Evolutionary conservation across 2,113 vertebrate species (phyloP).

Genomic region (Antechinus stuartii): DNA sequence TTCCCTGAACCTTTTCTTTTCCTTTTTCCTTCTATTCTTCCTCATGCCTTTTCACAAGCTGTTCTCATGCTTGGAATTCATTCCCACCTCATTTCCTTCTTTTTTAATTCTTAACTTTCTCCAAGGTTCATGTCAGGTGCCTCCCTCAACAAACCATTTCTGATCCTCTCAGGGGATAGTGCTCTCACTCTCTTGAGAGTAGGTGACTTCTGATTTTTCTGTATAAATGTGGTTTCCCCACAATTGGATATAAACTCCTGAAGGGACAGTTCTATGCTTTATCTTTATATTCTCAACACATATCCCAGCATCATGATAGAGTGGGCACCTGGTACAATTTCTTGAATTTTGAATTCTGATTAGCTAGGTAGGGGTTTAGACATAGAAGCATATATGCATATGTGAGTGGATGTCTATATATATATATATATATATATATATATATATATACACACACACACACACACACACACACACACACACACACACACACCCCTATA

Average conservation of each 20-base stretch:
- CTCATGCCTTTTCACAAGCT: neutral
- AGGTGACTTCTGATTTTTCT: neutral
- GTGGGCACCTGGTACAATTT: neutral
- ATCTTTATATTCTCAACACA: neutral
- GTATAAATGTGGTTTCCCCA: neutral
- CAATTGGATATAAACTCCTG: neutral
- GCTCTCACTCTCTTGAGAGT: neutral
- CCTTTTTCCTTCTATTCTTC: neutral
- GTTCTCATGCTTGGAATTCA: neutral
- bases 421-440: too few species aligned
- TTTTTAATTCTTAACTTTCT: neutral
- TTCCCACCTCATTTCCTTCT: neutral
- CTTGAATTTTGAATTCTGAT: neutral
- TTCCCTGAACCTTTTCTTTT: neutral
- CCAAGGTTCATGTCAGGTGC: neutral
- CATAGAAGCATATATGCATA: neutral
- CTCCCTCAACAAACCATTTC: neutral
- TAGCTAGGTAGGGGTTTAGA: neutral
- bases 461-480: too few species aligned
- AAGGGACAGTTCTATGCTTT: neutral
- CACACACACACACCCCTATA: neutral
- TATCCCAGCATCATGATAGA: neutral
- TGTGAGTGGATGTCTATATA: neutral
- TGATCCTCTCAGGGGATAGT: neutral
- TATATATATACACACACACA: too few species aligned